Evolutionary conservation across 2,797 vertebrate genomes (phyloP), one percentile per base, ranked within the genome.

Genomic region (Halcyon leucocephala): DNA sequence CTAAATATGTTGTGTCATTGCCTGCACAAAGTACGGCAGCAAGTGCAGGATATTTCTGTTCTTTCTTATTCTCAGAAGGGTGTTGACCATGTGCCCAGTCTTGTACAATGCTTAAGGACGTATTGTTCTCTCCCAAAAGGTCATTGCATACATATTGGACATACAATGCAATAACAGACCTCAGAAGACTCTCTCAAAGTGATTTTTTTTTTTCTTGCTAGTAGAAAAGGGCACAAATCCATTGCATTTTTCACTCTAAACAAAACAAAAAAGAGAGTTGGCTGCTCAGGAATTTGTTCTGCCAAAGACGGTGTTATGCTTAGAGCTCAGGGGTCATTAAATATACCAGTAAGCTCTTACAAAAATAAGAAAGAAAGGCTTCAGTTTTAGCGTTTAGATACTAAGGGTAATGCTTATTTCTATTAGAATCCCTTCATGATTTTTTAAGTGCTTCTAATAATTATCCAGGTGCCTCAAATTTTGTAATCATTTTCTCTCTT

Each of bases 271-370:
- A 91, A 52, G 65, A 85, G 52, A 93, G 39, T 18, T 82, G 71
- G 44, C 61, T 66, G 55, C 35, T 57, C 33, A 85, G 66, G 35
- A 81, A 48, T 91, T 89, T 92, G 31, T 92, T 94, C 58, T 96
- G 81, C 78, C 49, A 89, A 62, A 71, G 61, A 66, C 24, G 28
- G 41, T 87, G 28, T 74, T 76, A 67, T 49, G n/a, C 22, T 90
- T 51, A 77, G 33, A 95, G 62, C 39, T 55, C 25, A 48, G 21
- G 21, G 22, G 49, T 86, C 61, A 86, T 74, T 78, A 80, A 87
- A 64, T 39, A 39, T 37, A 71, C 9, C 41, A 81, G 10, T 54
- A 8, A 42, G 13, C 5, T 91, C 24, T 93, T 72, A 83, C 7
- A 81, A 51, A 24, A 72, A 29, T 28, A 54, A 90, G 13, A 20